A percentile compares a stretch with the other conserved stretches of the same genome.
Conservation (phyloP, 2,113 vertebrate genomes). For the Turnix velox region DNA sequence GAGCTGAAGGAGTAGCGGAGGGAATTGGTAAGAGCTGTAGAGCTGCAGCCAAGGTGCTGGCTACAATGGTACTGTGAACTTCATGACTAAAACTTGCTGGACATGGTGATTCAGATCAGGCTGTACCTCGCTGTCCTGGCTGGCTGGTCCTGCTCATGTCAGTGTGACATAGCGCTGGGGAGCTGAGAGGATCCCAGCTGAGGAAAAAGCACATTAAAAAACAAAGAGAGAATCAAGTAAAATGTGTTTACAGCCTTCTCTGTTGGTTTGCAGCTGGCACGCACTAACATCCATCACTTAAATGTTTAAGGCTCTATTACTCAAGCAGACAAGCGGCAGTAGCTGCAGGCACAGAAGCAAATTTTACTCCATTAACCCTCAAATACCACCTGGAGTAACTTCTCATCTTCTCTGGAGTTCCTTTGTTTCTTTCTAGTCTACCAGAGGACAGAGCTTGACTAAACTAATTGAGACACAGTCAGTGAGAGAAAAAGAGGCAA, state of each 20-base stretch:
- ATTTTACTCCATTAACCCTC: constrained; percentile 55
- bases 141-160: not conserved
- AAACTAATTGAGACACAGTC: not conserved
- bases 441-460: not conserved
- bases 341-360: constrained; percentile 45
- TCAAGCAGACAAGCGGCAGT: constrained; percentile 41
- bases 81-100: not conserved
- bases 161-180: not conserved
- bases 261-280: constrained; percentile 37
- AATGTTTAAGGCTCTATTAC: constrained; percentile 52
- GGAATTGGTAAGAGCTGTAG: not conserved
- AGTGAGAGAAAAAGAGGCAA: not conserved
- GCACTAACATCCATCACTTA: constrained; percentile 42
- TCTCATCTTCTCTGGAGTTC: not conserved
- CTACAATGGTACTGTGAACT: not conserved
- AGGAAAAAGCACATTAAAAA: constrained; percentile 26
- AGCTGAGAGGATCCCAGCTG: not conserved
- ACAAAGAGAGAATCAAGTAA: not conserved
- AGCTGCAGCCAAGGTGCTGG: not conserved
- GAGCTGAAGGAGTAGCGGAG: not conserved
- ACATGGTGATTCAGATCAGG: not conserved
- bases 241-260: constrained; percentile 49
- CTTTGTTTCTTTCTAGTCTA: not conserved
- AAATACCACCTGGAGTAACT: constrained; percentile 26
- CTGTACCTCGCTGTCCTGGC: not conserved